These are phyloP conservation scores for Apodemus agrarius DNA, from an alignment of 2,797 vertebrate genomes.

Conservation along the genomic window DNA sequence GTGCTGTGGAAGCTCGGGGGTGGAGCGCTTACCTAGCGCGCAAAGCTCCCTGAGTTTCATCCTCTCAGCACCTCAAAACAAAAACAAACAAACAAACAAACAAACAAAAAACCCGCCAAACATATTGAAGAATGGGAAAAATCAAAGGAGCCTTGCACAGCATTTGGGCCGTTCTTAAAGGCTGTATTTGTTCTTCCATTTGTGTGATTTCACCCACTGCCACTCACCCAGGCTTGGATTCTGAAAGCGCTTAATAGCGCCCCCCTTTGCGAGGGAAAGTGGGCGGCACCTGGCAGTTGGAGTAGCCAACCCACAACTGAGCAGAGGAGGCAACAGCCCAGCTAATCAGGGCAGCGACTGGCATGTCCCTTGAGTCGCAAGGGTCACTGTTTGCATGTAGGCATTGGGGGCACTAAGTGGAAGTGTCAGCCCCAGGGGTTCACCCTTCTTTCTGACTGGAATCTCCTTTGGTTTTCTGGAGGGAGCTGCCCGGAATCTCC, in stretches of 20 bases:
- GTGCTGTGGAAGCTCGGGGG: not conserved
- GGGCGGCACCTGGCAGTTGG: not conserved
- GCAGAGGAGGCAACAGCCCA: too few species aligned
- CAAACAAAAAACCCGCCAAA: not conserved
- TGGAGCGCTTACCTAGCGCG: not conserved
- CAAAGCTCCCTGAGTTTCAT: not conserved
- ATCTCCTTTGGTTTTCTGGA: not conserved
- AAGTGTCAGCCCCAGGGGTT: not conserved
- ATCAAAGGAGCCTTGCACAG: not conserved
- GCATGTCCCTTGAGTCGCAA: not conserved
- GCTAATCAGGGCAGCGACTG: not conserved
- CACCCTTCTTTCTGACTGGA: not conserved
- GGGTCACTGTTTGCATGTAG: conserved; percentile 10
- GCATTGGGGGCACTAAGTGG: not conserved
- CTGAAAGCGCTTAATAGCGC: not conserved
- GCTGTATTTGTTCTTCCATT: not conserved
- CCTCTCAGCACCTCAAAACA: not conserved
- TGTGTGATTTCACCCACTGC: conserved; percentile 7
- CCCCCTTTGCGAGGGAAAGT: not conserved
- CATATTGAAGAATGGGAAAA: not conserved
- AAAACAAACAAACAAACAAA: not conserved
- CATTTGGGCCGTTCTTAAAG: not conserved
- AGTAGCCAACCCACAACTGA: not conserved
- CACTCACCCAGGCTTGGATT: not conserved
- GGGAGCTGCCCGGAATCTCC: not conserved